These are phyloP conservation scores for Chouioia cunea DNA, from an alignment of 2,888 invertebrate genomes.

Conservation along the genomic window DNA sequence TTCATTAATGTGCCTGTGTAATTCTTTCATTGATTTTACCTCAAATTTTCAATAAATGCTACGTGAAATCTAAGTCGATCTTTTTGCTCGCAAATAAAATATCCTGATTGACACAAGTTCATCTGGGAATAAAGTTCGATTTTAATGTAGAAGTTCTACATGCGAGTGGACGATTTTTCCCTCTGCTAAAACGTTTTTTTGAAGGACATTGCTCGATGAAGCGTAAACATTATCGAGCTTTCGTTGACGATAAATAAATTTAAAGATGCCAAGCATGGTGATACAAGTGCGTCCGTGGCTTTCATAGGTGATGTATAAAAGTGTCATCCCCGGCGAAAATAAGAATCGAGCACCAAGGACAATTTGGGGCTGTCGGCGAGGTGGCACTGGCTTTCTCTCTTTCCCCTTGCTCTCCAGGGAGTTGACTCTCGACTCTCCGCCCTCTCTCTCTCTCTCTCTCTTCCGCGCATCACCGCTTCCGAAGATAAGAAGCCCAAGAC, in stretches of 20 bases:
- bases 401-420: slow-evolving; percentile 28
- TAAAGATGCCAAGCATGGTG: neutral
- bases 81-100: too few species aligned
- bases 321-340: slow-evolving; percentile 27
- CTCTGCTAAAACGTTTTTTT: too few species aligned
- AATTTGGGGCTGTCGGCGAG: slow-evolving; percentile 1
- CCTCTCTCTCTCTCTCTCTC: slow-evolving; percentile 2
- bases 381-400: too few species aligned
- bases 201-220: too few species aligned
- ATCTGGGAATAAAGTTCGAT: too few species aligned
- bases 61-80: too few species aligned
- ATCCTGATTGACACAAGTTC: too few species aligned
- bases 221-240: slow-evolving; percentile 13
- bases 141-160: too few species aligned
- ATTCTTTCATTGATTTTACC: too few species aligned
- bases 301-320: neutral
- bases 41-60: too few species aligned
- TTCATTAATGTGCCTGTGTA: too few species aligned
- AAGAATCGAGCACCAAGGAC: slow-evolving; percentile 23
- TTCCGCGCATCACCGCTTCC: slow-evolving; percentile 36
- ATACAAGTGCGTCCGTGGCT: neutral
- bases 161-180: too few species aligned
- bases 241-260: slow-evolving; percentile 13
- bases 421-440: slow-evolving; percentile 31
- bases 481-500: slow-evolving; percentile 66